Evolutionary conservation across 2,888 invertebrate species (phyloP).

Genomic region (Ligdia adustata): DNA sequence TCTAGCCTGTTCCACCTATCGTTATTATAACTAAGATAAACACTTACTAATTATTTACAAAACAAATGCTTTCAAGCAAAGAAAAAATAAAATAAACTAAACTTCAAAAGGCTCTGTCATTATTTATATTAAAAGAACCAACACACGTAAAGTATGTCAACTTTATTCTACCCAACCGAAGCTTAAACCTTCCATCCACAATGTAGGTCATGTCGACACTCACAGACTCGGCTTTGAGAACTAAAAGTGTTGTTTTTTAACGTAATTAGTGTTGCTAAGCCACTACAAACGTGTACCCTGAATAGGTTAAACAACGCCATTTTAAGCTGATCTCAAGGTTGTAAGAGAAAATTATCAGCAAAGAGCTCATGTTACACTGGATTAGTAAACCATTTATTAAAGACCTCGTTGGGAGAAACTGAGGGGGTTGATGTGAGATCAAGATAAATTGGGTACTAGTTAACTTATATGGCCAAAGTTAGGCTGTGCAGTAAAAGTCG

Average conservation of each 20-base stretch:
- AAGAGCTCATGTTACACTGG: constrained; percentile 28
- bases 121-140: background rate
- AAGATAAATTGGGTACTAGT: constrained; percentile 18
- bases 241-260: constrained; percentile 70
- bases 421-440: constrained; percentile 16
- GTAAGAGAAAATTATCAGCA: background rate
- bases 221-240: constrained; percentile 48
- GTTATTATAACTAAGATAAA: too few species aligned
- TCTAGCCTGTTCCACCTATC: too few species aligned
- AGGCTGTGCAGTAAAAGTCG: constrained; percentile 6
- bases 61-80: too few species aligned
- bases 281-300: constrained; percentile 48
- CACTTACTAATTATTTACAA: too few species aligned
- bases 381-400: constrained; percentile 18
- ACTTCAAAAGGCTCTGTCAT: background rate
- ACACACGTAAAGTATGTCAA: constrained; percentile 17
- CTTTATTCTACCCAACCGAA: constrained; percentile 6
- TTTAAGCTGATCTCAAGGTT: constrained; percentile 32
- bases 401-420: constrained; percentile 25
- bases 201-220: constrained; percentile 55
- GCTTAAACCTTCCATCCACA: constrained; percentile 26
- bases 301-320: constrained; percentile 46
- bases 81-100: too few species aligned
- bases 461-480: constrained; percentile 30
- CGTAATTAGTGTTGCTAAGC: constrained; percentile 71